Evolutionary conservation across 2,888 invertebrate species (phyloP).

Genomic region (Orthosia cruda): DNA sequence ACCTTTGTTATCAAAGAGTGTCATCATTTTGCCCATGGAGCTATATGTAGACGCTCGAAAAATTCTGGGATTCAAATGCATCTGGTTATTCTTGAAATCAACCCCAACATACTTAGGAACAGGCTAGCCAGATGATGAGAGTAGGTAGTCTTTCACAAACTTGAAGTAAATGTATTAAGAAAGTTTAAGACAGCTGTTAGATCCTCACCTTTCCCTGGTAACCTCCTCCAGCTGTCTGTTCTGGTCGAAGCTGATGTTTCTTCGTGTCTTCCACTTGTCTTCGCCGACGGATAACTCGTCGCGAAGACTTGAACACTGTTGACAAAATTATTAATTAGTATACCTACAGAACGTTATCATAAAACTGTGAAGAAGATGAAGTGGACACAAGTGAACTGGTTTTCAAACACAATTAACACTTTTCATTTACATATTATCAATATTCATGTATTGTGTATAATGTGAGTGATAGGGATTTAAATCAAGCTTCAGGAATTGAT

Average conservation of each 20-base stretch:
- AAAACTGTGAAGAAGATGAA: background rate
- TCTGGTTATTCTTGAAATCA: background rate
- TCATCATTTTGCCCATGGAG: no score
- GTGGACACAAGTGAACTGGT: background rate
- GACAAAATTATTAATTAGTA: slow-evolving; percentile 48
- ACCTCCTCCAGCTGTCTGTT: slow-evolving; percentile 91
- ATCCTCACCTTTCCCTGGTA: slow-evolving; percentile 92
- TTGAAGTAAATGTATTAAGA: background rate
- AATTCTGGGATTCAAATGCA: background rate
- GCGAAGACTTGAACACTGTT: slow-evolving; percentile 85
- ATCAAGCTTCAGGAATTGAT: background rate
- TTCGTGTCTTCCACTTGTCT: slow-evolving; percentile 89
- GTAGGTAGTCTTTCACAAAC: background rate
- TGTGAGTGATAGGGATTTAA: background rate
- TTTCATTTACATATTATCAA: background rate
- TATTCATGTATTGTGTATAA: background rate
- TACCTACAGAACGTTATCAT: background rate
- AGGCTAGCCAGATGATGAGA: no score
- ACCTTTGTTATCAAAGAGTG: background rate
- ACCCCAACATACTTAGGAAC: background rate
- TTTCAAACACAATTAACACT: background rate
- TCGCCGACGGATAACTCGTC: slow-evolving; percentile 85
- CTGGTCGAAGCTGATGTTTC: slow-evolving; percentile 90
- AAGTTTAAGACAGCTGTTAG: background rate
- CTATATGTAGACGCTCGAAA: background rate